Conservation (phyloP, 2,113 vertebrate genomes). For the Antechinus stuartii region DNA sequence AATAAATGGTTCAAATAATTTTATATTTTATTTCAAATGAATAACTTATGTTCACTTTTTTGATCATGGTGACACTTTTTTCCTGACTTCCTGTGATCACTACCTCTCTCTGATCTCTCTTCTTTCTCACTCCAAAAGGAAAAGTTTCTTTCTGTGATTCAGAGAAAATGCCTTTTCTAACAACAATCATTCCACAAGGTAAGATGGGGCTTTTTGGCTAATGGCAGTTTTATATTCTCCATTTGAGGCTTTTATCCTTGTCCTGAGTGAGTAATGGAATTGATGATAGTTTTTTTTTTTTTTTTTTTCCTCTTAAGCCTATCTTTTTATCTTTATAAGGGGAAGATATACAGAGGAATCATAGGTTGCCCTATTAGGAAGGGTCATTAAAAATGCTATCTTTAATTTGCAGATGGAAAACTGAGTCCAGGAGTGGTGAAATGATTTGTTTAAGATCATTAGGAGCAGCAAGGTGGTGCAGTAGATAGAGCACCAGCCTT, state of each 20-base stretch:
- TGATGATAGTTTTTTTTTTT: conserved; percentile 7
- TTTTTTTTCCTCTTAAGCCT: neutral
- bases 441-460: neutral
- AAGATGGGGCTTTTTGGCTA: conserved; percentile 22
- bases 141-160: conserved; percentile 45
- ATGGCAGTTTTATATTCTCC: conserved; percentile 36
- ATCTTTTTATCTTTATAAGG: conserved; percentile 13
- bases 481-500: too few species aligned
- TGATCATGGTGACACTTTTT: neutral
- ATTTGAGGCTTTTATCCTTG: conserved; percentile 40
- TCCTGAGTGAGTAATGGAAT: conserved; percentile 54
- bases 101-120: conserved; percentile 14
- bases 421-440: neutral
- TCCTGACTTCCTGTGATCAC: neutral
- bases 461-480: too few species aligned
- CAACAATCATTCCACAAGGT: conserved; percentile 7
- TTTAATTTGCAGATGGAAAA: neutral
- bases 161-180: conserved; percentile 42
- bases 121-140: conserved; percentile 22
- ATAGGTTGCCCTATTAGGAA: neutral
- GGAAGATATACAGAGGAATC: conserved; percentile 5
- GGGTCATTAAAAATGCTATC: neutral
- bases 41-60: conserved; percentile 12
- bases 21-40: neutral
- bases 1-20: conserved; percentile 16